Conservation (phyloP, 2,113 vertebrate genomes). For the Chelonoidis abingdonii region DNA sequence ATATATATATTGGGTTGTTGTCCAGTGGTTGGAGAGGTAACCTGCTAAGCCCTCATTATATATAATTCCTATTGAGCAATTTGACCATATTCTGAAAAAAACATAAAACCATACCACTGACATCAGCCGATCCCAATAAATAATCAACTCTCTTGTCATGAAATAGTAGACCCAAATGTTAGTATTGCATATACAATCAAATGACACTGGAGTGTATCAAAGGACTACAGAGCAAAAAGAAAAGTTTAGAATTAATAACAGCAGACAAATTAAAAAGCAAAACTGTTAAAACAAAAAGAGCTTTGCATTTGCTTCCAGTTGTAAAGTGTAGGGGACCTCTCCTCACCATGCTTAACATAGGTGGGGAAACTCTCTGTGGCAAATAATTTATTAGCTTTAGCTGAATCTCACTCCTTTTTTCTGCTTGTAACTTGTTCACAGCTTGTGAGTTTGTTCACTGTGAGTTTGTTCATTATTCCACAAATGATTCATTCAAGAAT, state of each 20-base stretch:
- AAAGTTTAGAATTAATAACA: slow-evolving; percentile 50
- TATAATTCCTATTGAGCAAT: slow-evolving; percentile 48
- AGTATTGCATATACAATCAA: slow-evolving; percentile 65
- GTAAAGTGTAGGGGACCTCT: background rate
- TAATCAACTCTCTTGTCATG: slow-evolving; percentile 73
- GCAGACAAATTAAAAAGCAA: slow-evolving; percentile 45
- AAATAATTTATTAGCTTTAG: background rate
- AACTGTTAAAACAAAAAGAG: slow-evolving; percentile 35
- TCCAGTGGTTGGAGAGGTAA: no score
- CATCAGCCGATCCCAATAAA: slow-evolving; percentile 70
- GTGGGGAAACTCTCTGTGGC: background rate
- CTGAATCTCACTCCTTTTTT: background rate
- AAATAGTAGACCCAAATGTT: slow-evolving; percentile 75
- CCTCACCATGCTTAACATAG: background rate
- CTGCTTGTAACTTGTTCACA: background rate
- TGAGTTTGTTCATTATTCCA: slow-evolving; percentile 26
- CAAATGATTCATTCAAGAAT: slow-evolving; percentile 39
- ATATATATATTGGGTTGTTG: background rate
- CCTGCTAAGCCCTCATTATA: background rate
- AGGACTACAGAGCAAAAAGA: slow-evolving; percentile 68
- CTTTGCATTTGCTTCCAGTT: slow-evolving; percentile 30
- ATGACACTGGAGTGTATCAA: slow-evolving; percentile 63
- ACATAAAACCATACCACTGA: slow-evolving; percentile 54
- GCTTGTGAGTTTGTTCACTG: slow-evolving; percentile 37
- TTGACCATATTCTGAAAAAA: slow-evolving; percentile 49